These are phyloP conservation scores for Fragum whitleyi DNA, from an alignment of 2,888 invertebrate species.

Conservation along the genomic window DNA sequence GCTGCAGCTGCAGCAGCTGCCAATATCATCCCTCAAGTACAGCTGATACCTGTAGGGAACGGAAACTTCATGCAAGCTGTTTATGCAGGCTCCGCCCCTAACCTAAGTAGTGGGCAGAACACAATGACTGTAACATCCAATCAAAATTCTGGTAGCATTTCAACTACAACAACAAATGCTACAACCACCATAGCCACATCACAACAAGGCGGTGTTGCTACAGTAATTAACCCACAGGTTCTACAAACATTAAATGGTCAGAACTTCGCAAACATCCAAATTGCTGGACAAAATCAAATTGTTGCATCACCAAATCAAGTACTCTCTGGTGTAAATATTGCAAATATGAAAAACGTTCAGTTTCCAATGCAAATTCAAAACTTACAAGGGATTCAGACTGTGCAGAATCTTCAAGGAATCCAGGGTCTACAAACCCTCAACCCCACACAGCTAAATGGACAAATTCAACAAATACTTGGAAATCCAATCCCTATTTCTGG, in stretches of 20 bases:
- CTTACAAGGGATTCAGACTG: conserved; percentile 72
- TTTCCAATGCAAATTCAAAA: conserved; percentile 79
- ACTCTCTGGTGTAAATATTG: conserved; percentile 73
- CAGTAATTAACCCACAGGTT: conserved; percentile 70
- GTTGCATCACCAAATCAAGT: conserved; percentile 74
- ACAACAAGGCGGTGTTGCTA: conserved; percentile 55
- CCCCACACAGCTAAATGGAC: conserved; percentile 76
- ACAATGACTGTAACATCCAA: conserved; percentile 68
- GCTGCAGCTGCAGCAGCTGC: conserved; percentile 69
- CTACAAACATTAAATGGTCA: conserved; percentile 73
- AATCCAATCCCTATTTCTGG: conserved; percentile 52
- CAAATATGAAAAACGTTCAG: conserved; percentile 68
- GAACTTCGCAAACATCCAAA: conserved; percentile 69
- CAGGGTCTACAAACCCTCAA: conserved; percentile 73
- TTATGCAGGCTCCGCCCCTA: conserved; percentile 63
- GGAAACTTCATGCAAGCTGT: conserved; percentile 73
- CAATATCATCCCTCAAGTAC: conserved; percentile 71
- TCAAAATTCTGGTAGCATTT: conserved; percentile 57
- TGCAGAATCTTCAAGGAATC: conserved; percentile 73
- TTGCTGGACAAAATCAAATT: conserved; percentile 74
- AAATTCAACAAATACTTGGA: conserved; percentile 62
- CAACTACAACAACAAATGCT: conserved; percentile 66
- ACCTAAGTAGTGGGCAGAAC: conserved; percentile 27
- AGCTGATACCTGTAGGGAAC: conserved; percentile 71
- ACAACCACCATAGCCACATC: conserved; percentile 66